Evolutionary conservation across 2,888 invertebrate genomes (phyloP), one percentile per base, ranked within the genome.

Genomic region (Gymnoscelis rufifasciata): DNA sequence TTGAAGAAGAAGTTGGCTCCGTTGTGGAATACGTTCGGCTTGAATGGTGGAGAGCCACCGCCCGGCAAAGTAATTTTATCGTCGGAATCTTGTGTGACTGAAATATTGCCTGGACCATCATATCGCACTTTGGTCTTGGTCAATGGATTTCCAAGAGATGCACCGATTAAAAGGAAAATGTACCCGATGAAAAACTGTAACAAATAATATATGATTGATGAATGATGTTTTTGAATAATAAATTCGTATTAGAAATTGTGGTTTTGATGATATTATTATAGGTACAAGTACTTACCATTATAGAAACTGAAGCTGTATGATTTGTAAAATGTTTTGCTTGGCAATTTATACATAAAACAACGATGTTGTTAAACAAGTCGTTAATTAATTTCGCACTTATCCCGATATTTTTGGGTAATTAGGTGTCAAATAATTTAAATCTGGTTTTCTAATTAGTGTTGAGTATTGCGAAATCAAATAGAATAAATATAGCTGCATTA

Each of bases 1-100:
- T 74, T 70, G 35, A 72, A 71, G 46, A 65, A 73, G 26, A 71
- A 58, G 47, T 74, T 70, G 12, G 69, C 66, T 8, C 72, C 71
- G 54, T 71, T 63, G 36, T 73, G 71, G 19, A 71, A 40, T 24
- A 66, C 59, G 11, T 60, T 61, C 2, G 64, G 51, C 41, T 59
- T 47, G 26, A 56, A 47, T 5, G 58, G 56, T 3, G 57, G 56
- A n/a, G 47, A 38, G 27, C 48, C 59, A 33, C 52, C 26, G 11
- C 51, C 44, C 8, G 60, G 38, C 12, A 43, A 23, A 6, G 44
- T 13, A 35, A 51, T 28, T 11, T 29, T 42, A 7, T 51, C 48
- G 5, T 57, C 53, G 10, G 52, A 54, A 38, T 62, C 51, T 47
- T 60, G 57, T 8, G 50, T 55, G 24, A 63, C 50, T n/a, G 52